Conservation (phyloP, 2,888 invertebrate species). For the Pecten maximus region DNA sequence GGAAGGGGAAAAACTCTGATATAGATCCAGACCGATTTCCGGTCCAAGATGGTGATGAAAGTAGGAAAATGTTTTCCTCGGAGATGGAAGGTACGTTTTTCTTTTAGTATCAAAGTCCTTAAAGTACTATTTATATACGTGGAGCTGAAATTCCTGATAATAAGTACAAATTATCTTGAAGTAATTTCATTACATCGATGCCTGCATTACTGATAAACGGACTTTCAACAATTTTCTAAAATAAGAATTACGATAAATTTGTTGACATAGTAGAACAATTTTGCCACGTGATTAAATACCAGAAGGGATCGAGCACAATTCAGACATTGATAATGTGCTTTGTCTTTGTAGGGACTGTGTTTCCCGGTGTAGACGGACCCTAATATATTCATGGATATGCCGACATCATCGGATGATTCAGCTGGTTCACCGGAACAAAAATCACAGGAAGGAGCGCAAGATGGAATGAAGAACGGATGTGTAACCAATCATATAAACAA, state of each 20-base stretch:
- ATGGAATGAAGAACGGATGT: conserved; percentile 59
- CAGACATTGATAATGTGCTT: not conserved
- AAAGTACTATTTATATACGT: too few species aligned
- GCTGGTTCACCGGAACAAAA: conserved; percentile 80
- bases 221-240: too few species aligned
- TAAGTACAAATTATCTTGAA: too few species aligned
- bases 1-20: conserved; percentile 39
- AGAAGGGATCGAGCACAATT: not conserved
- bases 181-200: too few species aligned
- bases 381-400: conserved; percentile 56
- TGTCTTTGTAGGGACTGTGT: conserved; percentile 70
- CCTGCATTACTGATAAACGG: too few species aligned
- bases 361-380: conserved; percentile 59
- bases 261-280: not conserved
- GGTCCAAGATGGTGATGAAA: conserved; percentile 4
- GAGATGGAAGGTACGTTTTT: conserved; percentile 50
- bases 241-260: too few species aligned
- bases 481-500: conserved; percentile 95
- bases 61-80: conserved; percentile 19
- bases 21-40: conserved; percentile 24
- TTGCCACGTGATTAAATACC: not conserved
- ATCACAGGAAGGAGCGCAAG: conserved; percentile 64
- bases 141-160: too few species aligned
- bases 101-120: not conserved
- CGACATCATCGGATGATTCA: conserved; percentile 76